Percentiles rank a stretch among this genome's conserved stretches.
Evolutionary conservation across 2,888 invertebrate species (phyloP).

Genomic region (Mythimna lalbum): DNA sequence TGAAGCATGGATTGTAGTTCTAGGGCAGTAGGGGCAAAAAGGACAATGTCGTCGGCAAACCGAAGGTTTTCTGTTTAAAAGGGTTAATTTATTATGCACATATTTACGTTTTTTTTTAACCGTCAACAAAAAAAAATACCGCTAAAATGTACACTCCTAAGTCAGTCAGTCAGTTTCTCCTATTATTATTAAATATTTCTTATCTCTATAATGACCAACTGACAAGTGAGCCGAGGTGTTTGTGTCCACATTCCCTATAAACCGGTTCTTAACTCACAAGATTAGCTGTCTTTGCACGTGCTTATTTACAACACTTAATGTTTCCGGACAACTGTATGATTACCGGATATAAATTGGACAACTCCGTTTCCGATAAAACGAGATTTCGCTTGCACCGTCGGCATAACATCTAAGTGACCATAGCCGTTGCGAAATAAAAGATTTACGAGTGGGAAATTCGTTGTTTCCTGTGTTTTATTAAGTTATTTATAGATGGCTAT

Average conservation of each 20-base stretch:
- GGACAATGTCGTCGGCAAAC: too few species aligned
- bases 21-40: too few species aligned
- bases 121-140: too few species aligned
- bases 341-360: constrained; percentile 30
- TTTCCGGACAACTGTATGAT: constrained; percentile 36
- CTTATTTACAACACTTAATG: constrained; percentile 34
- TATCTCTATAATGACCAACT: neutral
- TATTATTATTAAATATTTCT: too few species aligned
- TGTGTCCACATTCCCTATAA: constrained; percentile 12
- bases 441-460: neutral
- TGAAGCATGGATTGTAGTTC: too few species aligned
- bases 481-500: neutral
- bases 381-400: neutral
- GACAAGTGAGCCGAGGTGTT: neutral
- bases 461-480: constrained; percentile 2
- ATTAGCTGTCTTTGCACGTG: constrained; percentile 22
- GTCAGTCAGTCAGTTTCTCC: too few species aligned
- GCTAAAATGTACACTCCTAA: too few species aligned
- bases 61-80: too few species aligned
- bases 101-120: too few species aligned
- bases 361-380: constrained; percentile 23
- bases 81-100: too few species aligned
- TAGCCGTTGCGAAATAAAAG: neutral
- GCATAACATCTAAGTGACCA: neutral
- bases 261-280: constrained; percentile 28